phyloP scores from a whole-genome alignment of 2,888 invertebrate species.

The Formica aserva region DNA sequence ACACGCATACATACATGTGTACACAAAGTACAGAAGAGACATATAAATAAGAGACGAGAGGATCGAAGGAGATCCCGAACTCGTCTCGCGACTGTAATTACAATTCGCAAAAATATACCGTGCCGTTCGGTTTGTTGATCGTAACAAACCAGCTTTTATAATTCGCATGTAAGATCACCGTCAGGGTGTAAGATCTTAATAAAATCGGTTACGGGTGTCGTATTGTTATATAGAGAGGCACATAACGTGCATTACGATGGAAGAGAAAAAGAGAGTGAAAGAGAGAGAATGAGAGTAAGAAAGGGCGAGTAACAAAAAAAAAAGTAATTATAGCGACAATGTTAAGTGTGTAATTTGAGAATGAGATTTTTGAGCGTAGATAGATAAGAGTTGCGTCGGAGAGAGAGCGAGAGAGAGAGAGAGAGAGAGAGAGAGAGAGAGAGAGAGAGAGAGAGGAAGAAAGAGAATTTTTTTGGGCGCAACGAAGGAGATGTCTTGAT shows the following conservation, averaged over 20 bases:
- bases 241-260: neutral
- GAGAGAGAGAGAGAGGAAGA: neutral
- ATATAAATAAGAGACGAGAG: constrained; percentile 21
- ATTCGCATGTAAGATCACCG: constrained; percentile 32
- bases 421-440: too few relatives aligned
- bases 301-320: neutral
- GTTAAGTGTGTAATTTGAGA: constrained; percentile 17
- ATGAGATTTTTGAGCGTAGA: constrained; percentile 18
- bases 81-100: constrained; percentile 39
- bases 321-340: constrained; percentile 16
- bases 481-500: constrained; percentile 1
- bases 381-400: constrained; percentile 26
- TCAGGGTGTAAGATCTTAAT: constrained; percentile 26
- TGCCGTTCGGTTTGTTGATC: constrained; percentile 46
- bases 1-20: neutral
- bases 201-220: constrained; percentile 20
- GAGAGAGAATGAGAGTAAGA: constrained; percentile 17
- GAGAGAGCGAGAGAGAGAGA: neutral
- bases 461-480: neutral
- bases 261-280: neutral
- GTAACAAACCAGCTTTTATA: constrained; percentile 53
- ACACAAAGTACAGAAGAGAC: neutral
- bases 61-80: neutral
- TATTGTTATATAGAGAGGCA: constrained; percentile 20
- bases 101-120: constrained; percentile 35